Conservation (phyloP, 2,113 vertebrate species). For the Sebastes schlegelii region DNA sequence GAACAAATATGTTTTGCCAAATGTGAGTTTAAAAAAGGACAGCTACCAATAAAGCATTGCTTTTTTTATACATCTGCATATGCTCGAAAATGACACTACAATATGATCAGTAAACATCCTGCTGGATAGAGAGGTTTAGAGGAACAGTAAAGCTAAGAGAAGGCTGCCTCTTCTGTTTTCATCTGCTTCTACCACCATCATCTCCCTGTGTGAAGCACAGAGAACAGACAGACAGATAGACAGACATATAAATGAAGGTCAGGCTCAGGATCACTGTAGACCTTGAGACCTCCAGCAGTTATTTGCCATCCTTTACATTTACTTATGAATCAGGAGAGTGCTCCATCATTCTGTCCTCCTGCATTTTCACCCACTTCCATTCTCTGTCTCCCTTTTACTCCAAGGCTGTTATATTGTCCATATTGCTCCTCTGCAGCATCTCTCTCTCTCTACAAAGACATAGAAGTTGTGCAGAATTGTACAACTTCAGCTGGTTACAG, state of each 20-base stretch:
- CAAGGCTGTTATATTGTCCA: neutral
- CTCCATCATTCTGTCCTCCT: conserved; percentile 11
- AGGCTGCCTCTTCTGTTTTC: conserved; percentile 1
- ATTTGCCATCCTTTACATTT: conserved; percentile 17
- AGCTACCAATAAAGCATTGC: neutral
- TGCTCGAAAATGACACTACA: too few relatives aligned
- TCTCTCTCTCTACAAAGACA: neutral
- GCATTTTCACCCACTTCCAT: conserved; percentile 10
- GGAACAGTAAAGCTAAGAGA: neutral
- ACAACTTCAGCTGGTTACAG: conserved; percentile 54
- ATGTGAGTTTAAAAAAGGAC: neutral
- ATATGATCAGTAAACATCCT: neutral
- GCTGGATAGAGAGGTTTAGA: neutral
- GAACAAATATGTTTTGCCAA: neutral
- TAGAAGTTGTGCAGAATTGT: conserved; percentile 19
- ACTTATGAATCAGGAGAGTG: conserved; percentile 6
- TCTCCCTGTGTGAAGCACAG: neutral
- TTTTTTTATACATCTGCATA: neutral
- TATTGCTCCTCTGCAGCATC: neutral
- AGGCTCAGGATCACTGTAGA: conserved; percentile 2
- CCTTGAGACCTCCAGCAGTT: conserved; percentile 1
- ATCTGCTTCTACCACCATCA: neutral
- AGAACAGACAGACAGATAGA: neutral
- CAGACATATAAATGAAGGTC: conserved; percentile 1
- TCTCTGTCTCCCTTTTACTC: neutral